Evolutionary conservation across 2,113 vertebrate genomes (phyloP), one percentile per base, ranked within the genome.

Genomic region (Cyanoramphus novaezelandiae): DNA sequence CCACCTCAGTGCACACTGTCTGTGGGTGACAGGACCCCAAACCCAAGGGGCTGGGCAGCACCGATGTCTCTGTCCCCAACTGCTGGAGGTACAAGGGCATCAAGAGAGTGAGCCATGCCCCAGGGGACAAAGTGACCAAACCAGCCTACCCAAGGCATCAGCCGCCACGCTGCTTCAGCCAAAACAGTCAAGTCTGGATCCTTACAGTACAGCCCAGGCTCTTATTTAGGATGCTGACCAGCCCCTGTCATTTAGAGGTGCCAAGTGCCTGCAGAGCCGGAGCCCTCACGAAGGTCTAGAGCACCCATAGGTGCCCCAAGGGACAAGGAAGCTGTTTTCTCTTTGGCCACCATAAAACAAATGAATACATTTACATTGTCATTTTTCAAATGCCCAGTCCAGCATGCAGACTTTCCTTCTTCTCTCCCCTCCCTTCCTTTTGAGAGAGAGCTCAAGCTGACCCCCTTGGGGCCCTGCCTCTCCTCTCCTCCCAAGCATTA

Each of bases 91-190:
- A 62, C 5, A 21, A 17, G 23, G 31, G 16, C 46, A 39, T 11
- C 2, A 0, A 24, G 25, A 55, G 18, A 62, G 35, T 5, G 91
- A 37, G 24, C 65, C 27, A 7, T 35, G 79, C 55, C n/a, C 39
- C 41, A 37, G 0, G 1, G 57, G 39, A 37, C 0, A 1, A 43
- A 79, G 44, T 1, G 53, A 19, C 2, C 2, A 28, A 75, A 55
- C 10, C 82, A 77, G 47, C 68, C 35, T 80, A 50, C 46, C 23
- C 60, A 88, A 52, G 43, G 27, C 44, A 59, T 75, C 43, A 27
- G 14, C 17, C 33, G 43, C n/a, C 63, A 31, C 4, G 0, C 28
- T 53, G 39, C 31, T 74, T 59, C 3, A 9, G 27, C 35, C 64
- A 49, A 77, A 92, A 65, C 3, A 3, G 28, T 20, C 37, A 16